Conservation (phyloP, 2,888 invertebrate species). For the Hypsopygia costalis region DNA sequence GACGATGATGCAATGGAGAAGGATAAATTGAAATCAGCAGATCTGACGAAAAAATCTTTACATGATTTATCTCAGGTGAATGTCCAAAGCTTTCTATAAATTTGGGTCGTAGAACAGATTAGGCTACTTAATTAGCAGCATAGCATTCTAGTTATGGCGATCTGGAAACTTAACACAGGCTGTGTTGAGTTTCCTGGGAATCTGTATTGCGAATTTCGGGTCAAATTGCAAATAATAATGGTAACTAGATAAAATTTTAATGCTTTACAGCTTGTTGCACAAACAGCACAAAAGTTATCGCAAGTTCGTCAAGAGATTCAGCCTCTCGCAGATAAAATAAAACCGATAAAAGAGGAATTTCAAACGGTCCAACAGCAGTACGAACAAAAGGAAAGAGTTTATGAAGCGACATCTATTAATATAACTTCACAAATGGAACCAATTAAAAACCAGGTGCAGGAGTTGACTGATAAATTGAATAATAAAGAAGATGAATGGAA, state of each 20-base stretch:
- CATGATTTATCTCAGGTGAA: slow-evolving; percentile 72
- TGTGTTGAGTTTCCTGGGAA: no score
- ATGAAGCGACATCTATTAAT: slow-evolving; percentile 83
- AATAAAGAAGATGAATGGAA: slow-evolving; percentile 77
- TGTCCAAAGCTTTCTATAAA: no score
- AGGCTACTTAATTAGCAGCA: no score
- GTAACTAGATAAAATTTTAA: no score
- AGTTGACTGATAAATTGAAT: slow-evolving; percentile 73
- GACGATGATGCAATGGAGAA: slow-evolving; percentile 82
- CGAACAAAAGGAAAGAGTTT: slow-evolving; percentile 84
- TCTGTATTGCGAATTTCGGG: no score
- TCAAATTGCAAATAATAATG: no score
- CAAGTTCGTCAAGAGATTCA: slow-evolving; percentile 71
- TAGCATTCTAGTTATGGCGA: no score
- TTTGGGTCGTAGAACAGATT: no score
- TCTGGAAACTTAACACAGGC: no score
- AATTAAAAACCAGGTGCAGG: slow-evolving; percentile 74
- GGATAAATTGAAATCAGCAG: slow-evolving; percentile 48
- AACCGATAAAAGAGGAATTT: slow-evolving; percentile 83
- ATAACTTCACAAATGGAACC: slow-evolving; percentile 79
- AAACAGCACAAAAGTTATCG: slow-evolving; percentile 79
- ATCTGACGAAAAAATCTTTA: slow-evolving; percentile 63
- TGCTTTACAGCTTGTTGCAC: slow-evolving; percentile 81
- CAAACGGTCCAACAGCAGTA: slow-evolving; percentile 83
- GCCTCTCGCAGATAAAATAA: slow-evolving; percentile 74